phyloP scores from a whole-genome alignment of 2,888 invertebrate species.

The Heliconius charithonia region DNA sequence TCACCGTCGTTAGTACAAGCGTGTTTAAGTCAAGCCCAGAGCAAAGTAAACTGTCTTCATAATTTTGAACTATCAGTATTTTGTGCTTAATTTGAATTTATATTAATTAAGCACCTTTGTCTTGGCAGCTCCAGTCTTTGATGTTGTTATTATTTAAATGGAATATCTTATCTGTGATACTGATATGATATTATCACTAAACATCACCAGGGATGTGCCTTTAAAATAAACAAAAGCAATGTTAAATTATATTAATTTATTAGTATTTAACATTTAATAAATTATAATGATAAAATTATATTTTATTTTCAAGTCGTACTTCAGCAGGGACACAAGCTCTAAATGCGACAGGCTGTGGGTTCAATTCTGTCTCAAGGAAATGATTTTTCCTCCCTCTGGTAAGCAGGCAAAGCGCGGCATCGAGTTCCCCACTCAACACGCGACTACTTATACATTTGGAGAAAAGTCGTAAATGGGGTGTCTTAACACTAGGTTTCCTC shows the following conservation, averaged over 20 bases:
- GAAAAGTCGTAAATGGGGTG: background rate
- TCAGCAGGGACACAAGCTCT: background rate
- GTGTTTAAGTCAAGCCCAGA: background rate
- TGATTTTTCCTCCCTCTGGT: too few relatives aligned
- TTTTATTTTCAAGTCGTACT: background rate
- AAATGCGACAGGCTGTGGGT: too few relatives aligned
- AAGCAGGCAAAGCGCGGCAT: background rate
- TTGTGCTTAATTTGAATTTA: conserved; percentile 17
- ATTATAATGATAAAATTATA: too few relatives aligned
- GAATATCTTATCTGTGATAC: conserved; percentile 4
- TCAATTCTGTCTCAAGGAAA: too few relatives aligned
- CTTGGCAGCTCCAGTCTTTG: background rate
- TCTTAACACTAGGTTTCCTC: background rate
- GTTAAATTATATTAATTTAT: background rate
- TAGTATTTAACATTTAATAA: background rate
- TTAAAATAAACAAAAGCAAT: background rate
- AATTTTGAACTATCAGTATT: conserved; percentile 17
- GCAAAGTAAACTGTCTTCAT: conserved; percentile 19
- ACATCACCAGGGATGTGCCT: background rate
- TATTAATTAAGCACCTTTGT: conserved; percentile 13
- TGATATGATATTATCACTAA: background rate
- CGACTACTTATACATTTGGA: background rate
- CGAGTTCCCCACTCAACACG: background rate
- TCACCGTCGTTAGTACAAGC: background rate
- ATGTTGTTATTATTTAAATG: conserved; percentile 6